Evolutionary conservation across 2,888 invertebrate genomes (phyloP), one percentile per base, ranked within the genome.

Genomic region (Caenorhabditis sp.): DNA sequence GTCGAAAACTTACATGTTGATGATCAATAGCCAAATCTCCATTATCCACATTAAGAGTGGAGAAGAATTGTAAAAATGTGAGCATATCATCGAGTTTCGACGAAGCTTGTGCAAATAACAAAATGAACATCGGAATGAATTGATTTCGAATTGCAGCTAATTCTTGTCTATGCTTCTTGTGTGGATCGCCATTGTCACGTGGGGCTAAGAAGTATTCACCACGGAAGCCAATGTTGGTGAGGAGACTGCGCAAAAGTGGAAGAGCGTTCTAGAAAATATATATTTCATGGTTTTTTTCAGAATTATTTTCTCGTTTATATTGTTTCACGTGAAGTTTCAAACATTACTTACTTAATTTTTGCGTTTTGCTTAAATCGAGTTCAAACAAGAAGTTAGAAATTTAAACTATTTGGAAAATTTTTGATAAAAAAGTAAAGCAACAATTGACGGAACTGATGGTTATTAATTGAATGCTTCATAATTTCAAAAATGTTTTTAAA

Each of bases 191-290:
- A 23, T 63, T 57, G 4, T 17, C 43, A 23, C 61, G 26, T 5
- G 71, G 71, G 12, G 27, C 23, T 52, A 71, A 27, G 43, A 71
- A 71, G 58, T 62, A 64, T 25, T 72, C 67, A 0, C 59, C 17
- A 3, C 68, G 64, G 7, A 63, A n/a, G 4, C 72, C 72, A 38
- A 72, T 65, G 43, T 72, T 72, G 20, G 62, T 62, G 7, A 69
- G 50, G 20, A 73, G 60, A 27, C 69, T 64, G 4, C 63, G 64
- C 36, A 73, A 54, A 26, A 69, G 59, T 14, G 73, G 73, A 0
- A 66, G 31, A 1, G 64, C 68, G 21, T 62, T 67, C 71, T 72
- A 58, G 21, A 72, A 58, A 25, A 38, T n/a, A n/a, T n/a, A n/a
- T n/a, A n/a, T n/a, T 4, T 31, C 31, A 31, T 31, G 14, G 14